Conservation (phyloP, 2,113 vertebrate species). For the Polypterus senegalus region DNA sequence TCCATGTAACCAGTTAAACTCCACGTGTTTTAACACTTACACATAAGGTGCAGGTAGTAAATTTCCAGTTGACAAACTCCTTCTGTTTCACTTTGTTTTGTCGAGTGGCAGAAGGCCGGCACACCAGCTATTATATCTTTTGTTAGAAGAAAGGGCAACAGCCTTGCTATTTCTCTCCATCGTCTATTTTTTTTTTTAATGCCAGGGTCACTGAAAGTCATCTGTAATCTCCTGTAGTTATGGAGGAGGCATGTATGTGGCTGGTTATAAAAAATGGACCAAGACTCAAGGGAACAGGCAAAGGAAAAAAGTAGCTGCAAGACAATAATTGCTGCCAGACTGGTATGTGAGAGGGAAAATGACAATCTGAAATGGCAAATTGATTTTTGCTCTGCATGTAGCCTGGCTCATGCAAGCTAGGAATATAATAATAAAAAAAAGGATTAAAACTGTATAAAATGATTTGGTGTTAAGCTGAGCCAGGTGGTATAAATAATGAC, state of each 20-base stretch:
- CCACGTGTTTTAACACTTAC: no score
- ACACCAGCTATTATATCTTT: constrained; percentile 4
- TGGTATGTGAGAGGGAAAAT: constrained; percentile 35
- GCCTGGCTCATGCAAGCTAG: constrained; percentile 18
- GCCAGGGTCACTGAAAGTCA: constrained; percentile 30
- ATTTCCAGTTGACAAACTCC: constrained; percentile 5
- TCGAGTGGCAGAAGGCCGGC: constrained; percentile 4
- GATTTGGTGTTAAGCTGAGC: constrained; percentile 20
- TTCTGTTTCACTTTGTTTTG: constrained; percentile 6
- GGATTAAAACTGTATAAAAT: constrained; percentile 19
- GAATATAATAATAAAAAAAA: constrained; percentile 11
- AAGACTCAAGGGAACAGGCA: constrained; percentile 29
- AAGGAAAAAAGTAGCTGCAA: constrained; percentile 27
- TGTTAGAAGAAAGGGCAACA: constrained; percentile 26
- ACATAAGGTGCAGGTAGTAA: constrained; percentile 9
- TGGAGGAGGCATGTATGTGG: constrained; percentile 7
- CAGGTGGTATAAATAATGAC: constrained; percentile 18
- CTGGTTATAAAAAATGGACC: constrained; percentile 28
- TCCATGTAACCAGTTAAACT: no score
- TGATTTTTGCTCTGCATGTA: constrained; percentile 44
- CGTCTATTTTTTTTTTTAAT: constrained; percentile 15
- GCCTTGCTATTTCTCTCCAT: constrained; percentile 16
- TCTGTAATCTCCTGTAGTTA: constrained; percentile 35
- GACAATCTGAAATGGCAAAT: constrained; percentile 47
- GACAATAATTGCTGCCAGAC: constrained; percentile 39